Evolutionary conservation across 1,140 invertebrate species (phyloP).

Genomic region (Pinna nobilis): DNA sequence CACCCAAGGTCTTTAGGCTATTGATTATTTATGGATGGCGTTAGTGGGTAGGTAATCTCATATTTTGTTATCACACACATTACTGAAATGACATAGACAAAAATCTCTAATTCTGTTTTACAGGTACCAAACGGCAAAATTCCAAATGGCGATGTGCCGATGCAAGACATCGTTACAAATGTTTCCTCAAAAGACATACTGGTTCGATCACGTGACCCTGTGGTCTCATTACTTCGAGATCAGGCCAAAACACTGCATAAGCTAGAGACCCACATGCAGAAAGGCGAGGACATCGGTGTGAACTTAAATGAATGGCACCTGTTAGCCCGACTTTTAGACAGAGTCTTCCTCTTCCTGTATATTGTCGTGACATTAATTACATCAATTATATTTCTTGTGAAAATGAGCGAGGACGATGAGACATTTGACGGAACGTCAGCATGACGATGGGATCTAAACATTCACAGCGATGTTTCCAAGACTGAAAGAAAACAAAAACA

Average conservation of each 20-base stretch:
- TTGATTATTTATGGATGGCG: too few relatives aligned
- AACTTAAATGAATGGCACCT: conserved; percentile 34
- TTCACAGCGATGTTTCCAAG: not conserved
- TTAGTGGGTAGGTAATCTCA: too few relatives aligned
- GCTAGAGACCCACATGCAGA: conserved; percentile 21
- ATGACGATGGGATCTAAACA: too few relatives aligned
- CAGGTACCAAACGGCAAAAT: too few relatives aligned
- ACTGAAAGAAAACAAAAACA: not conserved
- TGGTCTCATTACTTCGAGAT: conserved; percentile 8
- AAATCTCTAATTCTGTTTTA: too few relatives aligned
- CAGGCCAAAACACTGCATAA: conserved; percentile 11
- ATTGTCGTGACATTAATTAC: conserved; percentile 22
- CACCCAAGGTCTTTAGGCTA: too few relatives aligned
- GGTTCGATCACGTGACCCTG: conserved; percentile 12
- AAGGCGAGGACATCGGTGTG: not conserved
- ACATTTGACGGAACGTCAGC: too few relatives aligned
- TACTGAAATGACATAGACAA: too few relatives aligned
- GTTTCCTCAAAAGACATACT: conserved; percentile 14
- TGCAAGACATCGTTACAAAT: conserved; percentile 6
- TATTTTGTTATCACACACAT: too few relatives aligned
- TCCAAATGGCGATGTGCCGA: too few relatives aligned
- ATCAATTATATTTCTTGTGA: conserved; percentile 24
- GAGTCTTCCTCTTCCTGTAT: conserved; percentile 31
- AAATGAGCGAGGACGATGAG: conserved; percentile 21
- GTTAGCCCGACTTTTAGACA: conserved; percentile 31